Base-by-base conservation (phyloP, 2,113 vertebrate genomes). In the Melospiza melodia region DNA sequence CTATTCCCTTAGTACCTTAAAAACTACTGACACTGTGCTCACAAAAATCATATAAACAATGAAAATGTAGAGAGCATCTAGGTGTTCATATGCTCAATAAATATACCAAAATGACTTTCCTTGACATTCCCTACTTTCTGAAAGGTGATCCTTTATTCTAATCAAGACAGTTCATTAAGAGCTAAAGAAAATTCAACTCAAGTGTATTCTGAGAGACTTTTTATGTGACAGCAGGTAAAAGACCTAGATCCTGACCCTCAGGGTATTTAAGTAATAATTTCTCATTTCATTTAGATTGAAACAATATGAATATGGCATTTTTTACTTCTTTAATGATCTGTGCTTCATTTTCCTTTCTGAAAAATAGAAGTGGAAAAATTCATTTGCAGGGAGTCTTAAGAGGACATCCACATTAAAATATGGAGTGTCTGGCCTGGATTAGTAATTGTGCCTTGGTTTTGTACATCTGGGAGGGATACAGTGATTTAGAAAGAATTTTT, bases 221-320 rank as follows among this genome's bases (percentile, higher is more conserved):
- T 57, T 63, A 11, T 75, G 16, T 65, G 33, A 87, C 33, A 84
- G 52, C 66, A 82, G 57, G 61, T 84, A 65, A 75, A 89, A 91
- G 39, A 87, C 65, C 57, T 57, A 82, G 52, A 91, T 87, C 43
- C 22, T 82, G 65, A 72, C 17, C 43, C 58, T 15, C 13, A 68
- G 31, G 30, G 35, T 55, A 91, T 72, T 87, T 48, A 72, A 63
- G 12, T 91, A 37, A 82, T 91, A 72, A 85, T 84, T 78, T 93
- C 52, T 92, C 48, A 63, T 89, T 91, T 94, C 25, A n/a, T 89
- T 82, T 91, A 78, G 30, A 78, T 48, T 81, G 66, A 82, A 87
- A 91, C 11, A 75, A 69, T 72, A 63, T 48, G 67, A 91, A 44
- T 39, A 67, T 22, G 11, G 25, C 7, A 75, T 74, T 92, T 87